Percentiles rank a stretch among this genome's conserved stretches.
Evolutionary conservation across 1,140 invertebrate genomes (phyloP).

Genomic region (Drosophila sproati): DNA sequence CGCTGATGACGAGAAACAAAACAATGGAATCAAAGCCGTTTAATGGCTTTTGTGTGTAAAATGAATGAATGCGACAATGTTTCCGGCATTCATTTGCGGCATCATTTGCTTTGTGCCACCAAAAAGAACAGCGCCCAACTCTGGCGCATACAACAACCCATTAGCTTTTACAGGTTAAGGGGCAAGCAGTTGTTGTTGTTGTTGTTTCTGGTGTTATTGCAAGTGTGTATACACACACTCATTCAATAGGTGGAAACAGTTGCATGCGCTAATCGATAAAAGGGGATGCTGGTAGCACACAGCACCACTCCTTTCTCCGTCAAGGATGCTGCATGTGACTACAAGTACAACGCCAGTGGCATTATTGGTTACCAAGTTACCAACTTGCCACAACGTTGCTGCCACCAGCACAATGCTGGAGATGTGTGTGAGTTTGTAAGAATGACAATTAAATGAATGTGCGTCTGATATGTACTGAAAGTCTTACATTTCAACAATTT

Average conservation of each 20-base stretch:
- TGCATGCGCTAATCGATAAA: conserved; percentile 74
- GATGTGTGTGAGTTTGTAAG: conserved; percentile 10
- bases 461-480: conserved; percentile 39
- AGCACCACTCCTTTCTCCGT: background rate
- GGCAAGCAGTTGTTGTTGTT: background rate
- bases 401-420: conserved; percentile 18
- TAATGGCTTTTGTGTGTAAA: conserved; percentile 83
- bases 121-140: conserved; percentile 15
- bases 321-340: conserved; percentile 45
- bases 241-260: conserved; percentile 49
- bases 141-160: background rate
- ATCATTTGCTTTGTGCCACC: conserved; percentile 69
- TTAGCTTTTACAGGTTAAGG: conserved; percentile 34
- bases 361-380: conserved; percentile 46
- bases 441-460: conserved; percentile 48
- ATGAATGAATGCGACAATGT: conserved; percentile 76
- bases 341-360: conserved; percentile 37
- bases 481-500: conserved; percentile 32
- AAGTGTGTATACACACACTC: conserved; percentile 8
- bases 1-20: conserved; percentile 80
- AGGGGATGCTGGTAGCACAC: background rate
- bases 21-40: conserved; percentile 81
- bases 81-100: conserved; percentile 81
- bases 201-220: background rate
- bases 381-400: conserved; percentile 41